A percentile compares a stretch with the other conserved stretches of the same genome.
phyloP scores from a whole-genome alignment of 2,113 vertebrate genomes.

The Anhinga rufa region DNA sequence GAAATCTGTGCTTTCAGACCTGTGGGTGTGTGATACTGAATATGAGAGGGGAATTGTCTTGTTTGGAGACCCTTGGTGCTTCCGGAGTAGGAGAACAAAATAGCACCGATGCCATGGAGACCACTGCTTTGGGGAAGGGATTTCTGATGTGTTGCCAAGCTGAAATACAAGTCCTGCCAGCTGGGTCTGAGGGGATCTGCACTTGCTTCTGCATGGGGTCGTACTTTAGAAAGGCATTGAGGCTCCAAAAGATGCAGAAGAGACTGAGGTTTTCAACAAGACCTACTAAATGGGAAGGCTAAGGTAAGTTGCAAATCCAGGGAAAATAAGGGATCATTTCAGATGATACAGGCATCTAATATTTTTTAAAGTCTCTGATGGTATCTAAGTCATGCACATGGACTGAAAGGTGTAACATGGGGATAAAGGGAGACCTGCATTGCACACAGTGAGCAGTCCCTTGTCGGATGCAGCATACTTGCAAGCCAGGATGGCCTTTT shows the following conservation, averaged over 20 bases:
- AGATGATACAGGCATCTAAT: neutral
- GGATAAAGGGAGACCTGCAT: neutral
- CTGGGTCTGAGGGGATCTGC: neutral
- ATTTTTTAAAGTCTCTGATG: neutral
- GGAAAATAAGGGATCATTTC: neutral
- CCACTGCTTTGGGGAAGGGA: neutral
- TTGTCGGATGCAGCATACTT: fast-evolving
- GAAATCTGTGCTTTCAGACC: neutral
- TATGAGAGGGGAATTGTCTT: neutral
- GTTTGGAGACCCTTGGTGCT: fast-evolving
- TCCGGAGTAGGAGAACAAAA: neutral
- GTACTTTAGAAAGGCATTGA: neutral
- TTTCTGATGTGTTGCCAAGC: neutral
- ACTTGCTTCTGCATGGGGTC: neutral
- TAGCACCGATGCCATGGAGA: fast-evolving
- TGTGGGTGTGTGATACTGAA: fast-evolving
- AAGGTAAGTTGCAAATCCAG: neutral
- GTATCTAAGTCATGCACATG: no score
- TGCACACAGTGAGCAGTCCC: neutral
- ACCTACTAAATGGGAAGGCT: neutral
- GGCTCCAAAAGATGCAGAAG: neutral
- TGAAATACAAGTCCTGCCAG: neutral
- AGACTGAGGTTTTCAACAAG: neutral
- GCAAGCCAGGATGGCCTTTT: neutral
- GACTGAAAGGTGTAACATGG: neutral